Conservation (phyloP, 2,113 vertebrate species). For the Bombycilla garrulus region DNA sequence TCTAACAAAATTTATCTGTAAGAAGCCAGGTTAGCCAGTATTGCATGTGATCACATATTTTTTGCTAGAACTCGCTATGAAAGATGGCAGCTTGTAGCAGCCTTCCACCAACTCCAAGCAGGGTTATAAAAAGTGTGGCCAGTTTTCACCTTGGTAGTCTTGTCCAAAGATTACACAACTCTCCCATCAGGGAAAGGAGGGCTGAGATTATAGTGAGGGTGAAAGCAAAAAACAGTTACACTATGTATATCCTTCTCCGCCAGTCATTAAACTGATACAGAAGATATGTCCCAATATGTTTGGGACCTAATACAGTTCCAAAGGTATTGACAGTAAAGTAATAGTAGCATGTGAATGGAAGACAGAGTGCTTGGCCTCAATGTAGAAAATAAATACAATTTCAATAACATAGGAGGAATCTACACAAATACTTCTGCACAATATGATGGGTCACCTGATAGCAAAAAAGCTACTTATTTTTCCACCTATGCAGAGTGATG, state of each 20-base stretch:
- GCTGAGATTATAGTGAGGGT: background rate
- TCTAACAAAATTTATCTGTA: background rate
- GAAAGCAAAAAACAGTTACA: background rate
- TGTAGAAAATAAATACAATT: background rate
- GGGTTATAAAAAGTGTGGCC: background rate
- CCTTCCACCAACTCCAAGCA: background rate
- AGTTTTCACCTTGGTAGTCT: background rate
- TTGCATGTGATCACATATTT: fast-evolving
- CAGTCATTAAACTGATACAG: background rate
- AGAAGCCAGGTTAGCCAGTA: background rate
- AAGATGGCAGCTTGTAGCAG: background rate
- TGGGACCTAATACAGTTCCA: background rate
- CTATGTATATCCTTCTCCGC: background rate
- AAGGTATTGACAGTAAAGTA: background rate
- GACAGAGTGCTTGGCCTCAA: background rate
- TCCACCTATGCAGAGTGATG: background rate
- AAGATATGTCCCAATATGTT: background rate
- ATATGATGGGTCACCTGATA: background rate
- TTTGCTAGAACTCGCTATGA: background rate
- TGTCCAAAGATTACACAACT: background rate
- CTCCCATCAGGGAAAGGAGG: background rate
- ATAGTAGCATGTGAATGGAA: background rate
- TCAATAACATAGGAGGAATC: background rate
- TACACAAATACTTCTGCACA: background rate
- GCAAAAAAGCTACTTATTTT: background rate